phyloP scores from a whole-genome alignment of 2,888 invertebrate genomes.

The Parthenolecanium corni region DNA sequence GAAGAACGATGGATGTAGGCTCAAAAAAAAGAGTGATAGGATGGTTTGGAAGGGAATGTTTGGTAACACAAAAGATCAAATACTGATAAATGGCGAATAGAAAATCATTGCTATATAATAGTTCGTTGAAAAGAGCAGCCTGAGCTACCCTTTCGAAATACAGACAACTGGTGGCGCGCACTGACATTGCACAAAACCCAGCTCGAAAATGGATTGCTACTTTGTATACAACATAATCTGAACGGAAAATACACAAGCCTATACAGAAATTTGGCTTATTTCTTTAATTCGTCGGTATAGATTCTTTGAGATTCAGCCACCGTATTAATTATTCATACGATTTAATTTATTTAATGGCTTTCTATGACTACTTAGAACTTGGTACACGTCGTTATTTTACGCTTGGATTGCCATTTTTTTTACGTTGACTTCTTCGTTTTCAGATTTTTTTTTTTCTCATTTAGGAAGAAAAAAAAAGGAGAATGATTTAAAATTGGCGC shows the following conservation, averaged over 20 bases:
- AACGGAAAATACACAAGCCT: neutral
- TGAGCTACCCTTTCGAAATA: neutral
- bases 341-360: conserved; percentile 27
- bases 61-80: conserved; percentile 23
- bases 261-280: conserved; percentile 16
- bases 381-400: conserved; percentile 14
- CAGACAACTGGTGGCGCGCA: neutral
- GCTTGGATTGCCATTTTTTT: conserved; percentile 20
- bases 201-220: conserved; percentile 6
- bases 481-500: too few species aligned
- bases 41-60: neutral
- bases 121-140: conserved; percentile 21
- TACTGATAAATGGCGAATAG: conserved; percentile 23
- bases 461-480: too few species aligned
- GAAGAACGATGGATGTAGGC: neutral
- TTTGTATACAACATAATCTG: too few species aligned
- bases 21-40: too few species aligned
- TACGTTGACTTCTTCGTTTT: conserved; percentile 13
- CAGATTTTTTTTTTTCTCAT: too few species aligned
- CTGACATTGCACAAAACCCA: conserved; percentile 6
- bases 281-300: conserved; percentile 9
- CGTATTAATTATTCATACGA: conserved; percentile 27
- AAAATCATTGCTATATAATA: conserved; percentile 9
- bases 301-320: conserved; percentile 25
- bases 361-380: neutral